A percentile compares a stretch with the other conserved stretches of the same genome.
phyloP scores from a whole-genome alignment of 2,888 invertebrate genomes.

The Polydrusus pterygomalis region DNA sequence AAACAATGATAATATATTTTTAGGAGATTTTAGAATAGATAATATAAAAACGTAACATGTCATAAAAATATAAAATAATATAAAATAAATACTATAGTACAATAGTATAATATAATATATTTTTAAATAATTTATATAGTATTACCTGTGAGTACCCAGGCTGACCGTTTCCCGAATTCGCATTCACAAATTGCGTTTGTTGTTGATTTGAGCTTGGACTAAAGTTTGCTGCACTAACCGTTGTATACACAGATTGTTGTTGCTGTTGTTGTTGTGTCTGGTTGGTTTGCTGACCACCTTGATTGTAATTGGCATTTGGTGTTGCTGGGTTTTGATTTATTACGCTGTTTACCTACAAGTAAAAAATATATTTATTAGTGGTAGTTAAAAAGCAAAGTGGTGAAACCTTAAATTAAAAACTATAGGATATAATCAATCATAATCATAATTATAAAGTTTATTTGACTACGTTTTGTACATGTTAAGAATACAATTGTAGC shows the following conservation, averaged over 20 bases:
- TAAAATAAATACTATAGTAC: too few relatives aligned
- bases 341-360: constrained; percentile 72
- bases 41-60: too few relatives aligned
- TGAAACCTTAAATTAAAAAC: too few relatives aligned
- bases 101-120: too few relatives aligned
- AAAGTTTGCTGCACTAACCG: constrained; percentile 66
- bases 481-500: too few relatives aligned
- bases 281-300: constrained; percentile 61
- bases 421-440: too few relatives aligned
- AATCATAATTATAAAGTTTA: too few relatives aligned
- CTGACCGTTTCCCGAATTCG: constrained; percentile 73
- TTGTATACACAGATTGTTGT: constrained; percentile 63
- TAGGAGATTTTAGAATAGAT: too few relatives aligned
- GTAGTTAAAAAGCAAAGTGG: not conserved
- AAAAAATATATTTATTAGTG: not conserved
- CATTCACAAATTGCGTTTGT: constrained; percentile 60
- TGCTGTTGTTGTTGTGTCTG: constrained; percentile 59
- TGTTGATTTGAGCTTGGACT: constrained; percentile 61
- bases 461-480: too few relatives aligned
- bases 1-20: too few relatives aligned
- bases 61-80: too few relatives aligned
- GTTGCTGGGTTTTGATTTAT: constrained; percentile 69
- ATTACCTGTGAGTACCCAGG: constrained; percentile 73
- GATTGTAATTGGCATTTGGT: constrained; percentile 66
- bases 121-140: not conserved